Base-by-base conservation (phyloP, 2,797 vertebrate species). In the Megaceryle alcyon region DNA sequence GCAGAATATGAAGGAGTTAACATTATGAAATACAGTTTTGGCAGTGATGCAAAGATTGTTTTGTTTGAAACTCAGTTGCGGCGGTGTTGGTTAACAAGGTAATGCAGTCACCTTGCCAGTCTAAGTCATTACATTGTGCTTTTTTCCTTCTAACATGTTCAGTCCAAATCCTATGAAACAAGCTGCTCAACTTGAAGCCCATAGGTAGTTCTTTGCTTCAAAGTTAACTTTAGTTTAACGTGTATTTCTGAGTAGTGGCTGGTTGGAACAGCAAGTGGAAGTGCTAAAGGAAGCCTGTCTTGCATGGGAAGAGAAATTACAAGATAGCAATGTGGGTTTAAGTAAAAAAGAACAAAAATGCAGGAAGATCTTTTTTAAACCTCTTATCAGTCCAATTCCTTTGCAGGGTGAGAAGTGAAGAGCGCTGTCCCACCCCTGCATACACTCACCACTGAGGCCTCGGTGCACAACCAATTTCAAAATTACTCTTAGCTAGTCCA, bases 1-100 rank as follows among this genome's bases (percentile, higher is more conserved):
- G 73, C 82, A 94, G 89, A 86, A 84, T 83, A 90, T 49, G 82
- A 91, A 96, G 94, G 92, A 97, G 92, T 82, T 91, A 94, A 93
- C 87, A 22, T 94, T 83, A 84, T 94, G 96, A 97, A 94, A 97
- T 56, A 48, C 14, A 51, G 35, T 51, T 90, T 88, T 92, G 87
- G 78, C 87, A 86, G 77, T 56, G 87, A 84, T 83, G 71, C 70
- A 71, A 85, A 87, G 86, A 60, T 77, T 84, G 78, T 86, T 95
- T 76, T 91, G 70, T 87, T 95, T 90, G 81, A 91, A 92, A 82
- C 44, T 59, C 90, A 71, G 73, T 33, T 86, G 41, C 86, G 86
- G 85, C 77, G 68, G 57, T 7, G 2, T 28, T 88, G 80, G 82
- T 94, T 91, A 86, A 83, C 66, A 61, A 70, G 46, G 46, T 76